Percentiles rank a stretch among this genome's conserved stretches.
These are phyloP conservation scores for Cherax destructor DNA, from an alignment of 1,140 invertebrate genomes.

Conservation along the genomic window DNA sequence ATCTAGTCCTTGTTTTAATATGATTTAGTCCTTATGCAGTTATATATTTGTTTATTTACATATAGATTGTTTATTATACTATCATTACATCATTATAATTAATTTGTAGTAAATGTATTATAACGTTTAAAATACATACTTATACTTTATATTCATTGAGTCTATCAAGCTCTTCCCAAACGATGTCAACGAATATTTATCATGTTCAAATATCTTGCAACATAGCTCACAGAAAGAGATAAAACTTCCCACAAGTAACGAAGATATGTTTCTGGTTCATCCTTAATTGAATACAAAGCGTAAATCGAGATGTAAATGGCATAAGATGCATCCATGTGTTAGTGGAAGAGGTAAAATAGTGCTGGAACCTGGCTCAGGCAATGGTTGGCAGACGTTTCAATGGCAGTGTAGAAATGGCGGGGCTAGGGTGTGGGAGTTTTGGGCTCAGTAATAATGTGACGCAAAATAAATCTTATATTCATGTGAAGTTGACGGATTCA, in stretches of 20 bases:
- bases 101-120: neutral
- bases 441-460: slow-evolving; percentile 60
- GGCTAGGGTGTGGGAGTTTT: slow-evolving; percentile 64
- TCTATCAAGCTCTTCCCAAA: slow-evolving; percentile 32
- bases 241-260: neutral
- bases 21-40: neutral
- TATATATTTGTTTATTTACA: neutral
- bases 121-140: slow-evolving; percentile 3
- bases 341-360: slow-evolving; percentile 5
- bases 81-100: neutral
- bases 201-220: neutral
- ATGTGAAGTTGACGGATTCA: slow-evolving; percentile 63
- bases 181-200: slow-evolving; percentile 59
- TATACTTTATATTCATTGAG: neutral
- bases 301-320: neutral
- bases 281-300: slow-evolving; percentile 11
- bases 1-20: slow-evolving; percentile 34
- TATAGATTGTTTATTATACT: neutral
- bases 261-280: neutral
- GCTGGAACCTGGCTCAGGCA: slow-evolving; percentile 38
- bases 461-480: slow-evolving; percentile 64
- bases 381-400: slow-evolving; percentile 20
- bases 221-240: neutral
- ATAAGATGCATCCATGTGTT: slow-evolving; percentile 41
- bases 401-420: slow-evolving; percentile 61